Conservation (phyloP, 2,113 vertebrate species). For the Peromyscus maniculatus region DNA sequence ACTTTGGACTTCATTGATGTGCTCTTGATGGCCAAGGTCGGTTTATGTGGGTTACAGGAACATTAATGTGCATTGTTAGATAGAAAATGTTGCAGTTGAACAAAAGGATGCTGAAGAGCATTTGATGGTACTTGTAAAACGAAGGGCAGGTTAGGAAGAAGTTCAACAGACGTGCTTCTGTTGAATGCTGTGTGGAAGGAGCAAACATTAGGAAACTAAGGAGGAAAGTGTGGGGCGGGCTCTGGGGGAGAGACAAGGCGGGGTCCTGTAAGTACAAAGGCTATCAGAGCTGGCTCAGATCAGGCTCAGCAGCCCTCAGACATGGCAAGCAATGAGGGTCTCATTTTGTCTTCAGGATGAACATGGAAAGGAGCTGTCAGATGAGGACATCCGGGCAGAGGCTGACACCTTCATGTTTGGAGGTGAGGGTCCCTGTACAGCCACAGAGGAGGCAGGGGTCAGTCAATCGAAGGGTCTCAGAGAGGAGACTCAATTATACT, state of each 20-base stretch:
- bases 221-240: neutral
- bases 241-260: too few relatives aligned
- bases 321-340: neutral
- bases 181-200: neutral
- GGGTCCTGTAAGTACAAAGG: neutral
- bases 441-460: neutral
- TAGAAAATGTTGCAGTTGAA: neutral
- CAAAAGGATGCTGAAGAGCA: neutral
- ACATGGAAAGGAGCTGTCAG: neutral
- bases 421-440: neutral
- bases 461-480: neutral
- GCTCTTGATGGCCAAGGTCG: constrained; percentile 91
- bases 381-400: neutral
- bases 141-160: too few relatives aligned
- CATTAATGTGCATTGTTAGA: neutral
- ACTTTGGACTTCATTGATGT: constrained; percentile 92
- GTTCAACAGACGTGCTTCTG: neutral
- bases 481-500: neutral
- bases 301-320: neutral
- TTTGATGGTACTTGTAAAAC: neutral
- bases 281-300: neutral
- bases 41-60: neutral
- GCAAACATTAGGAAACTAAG: neutral
- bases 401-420: constrained; percentile 3
- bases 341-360: neutral